Evolutionary conservation across 2,113 vertebrate genomes (phyloP), one percentile per base, ranked within the genome.

Genomic region (Nothobranchius kuhntae): DNA sequence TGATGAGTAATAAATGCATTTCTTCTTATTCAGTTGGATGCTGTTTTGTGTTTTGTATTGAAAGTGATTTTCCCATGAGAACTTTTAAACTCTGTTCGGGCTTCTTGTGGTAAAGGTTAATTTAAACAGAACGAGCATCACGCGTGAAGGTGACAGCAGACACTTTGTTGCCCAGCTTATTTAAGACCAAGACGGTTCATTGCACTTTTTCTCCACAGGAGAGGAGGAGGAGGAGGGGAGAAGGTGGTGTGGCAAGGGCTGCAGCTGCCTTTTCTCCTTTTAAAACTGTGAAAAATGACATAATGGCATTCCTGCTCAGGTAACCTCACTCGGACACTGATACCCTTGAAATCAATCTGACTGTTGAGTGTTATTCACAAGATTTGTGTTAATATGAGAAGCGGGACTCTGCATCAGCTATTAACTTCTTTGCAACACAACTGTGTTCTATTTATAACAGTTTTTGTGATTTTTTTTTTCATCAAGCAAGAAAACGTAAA

Each of bases 261-360:
- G 72, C 84, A 85, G 85, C 81, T 89, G 88, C 70, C 87, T 77
- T 88, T 89, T 88, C 80, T 87, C 80, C 65, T 61, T 21, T 57
- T 36, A 68, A 78, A 86, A 54, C 71, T 68, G 55, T 77, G 80
- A 87, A 82, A 81, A 85, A 79, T 89, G 76, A 85, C 83, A 88
- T 87, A 83, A 86, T 84, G 82, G 77, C 81, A 51, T 56, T 24
- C 1, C 11, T 73, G 81, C 83, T 90, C 90, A 86, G 86, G 90
- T 91, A 89, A 86, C 85, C 68, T 70, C 54, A 61, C 63, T 36
- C 55, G 9, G 77, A 88, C 71, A 88, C 65, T 1, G 87, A 91
- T 90, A 91, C 62, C 65, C 74, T 87, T 91, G 89, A 87, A 86
- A 86, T 50, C 47, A 56, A 81, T 74, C 74, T 73, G 75, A 64